Percentiles rank a stretch among this genome's conserved stretches.
Evolutionary conservation across 2,888 invertebrate species (phyloP).

Genomic region (Podabrus alpinus): DNA sequence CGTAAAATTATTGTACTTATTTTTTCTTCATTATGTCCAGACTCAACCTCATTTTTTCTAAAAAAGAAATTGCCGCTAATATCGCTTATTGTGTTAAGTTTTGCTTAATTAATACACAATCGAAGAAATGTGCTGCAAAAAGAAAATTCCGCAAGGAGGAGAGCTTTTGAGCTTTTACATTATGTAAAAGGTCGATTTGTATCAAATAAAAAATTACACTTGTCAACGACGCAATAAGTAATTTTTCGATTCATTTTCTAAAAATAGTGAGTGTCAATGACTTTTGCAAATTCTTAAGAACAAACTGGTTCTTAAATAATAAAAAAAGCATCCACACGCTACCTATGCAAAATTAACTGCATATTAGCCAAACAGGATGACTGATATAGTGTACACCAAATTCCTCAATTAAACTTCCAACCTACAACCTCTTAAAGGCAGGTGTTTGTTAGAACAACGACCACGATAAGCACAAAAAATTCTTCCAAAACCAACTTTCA

Average conservation of each 20-base stretch:
- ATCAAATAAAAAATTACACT: background rate
- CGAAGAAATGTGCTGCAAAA: background rate
- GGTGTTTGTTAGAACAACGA: slow-evolving; percentile 15
- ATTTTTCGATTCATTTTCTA: slow-evolving; percentile 1
- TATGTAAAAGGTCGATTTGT: background rate
- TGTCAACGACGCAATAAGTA: background rate
- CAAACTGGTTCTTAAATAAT: slow-evolving; percentile 9
- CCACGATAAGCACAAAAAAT: background rate
- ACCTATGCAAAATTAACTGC: slow-evolving; percentile 16
- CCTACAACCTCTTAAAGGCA: slow-evolving; percentile 3
- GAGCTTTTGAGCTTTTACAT: background rate
- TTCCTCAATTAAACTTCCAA: slow-evolving; percentile 16
- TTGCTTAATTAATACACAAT: slow-evolving; percentile 4
- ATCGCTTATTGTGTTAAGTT: slow-evolving; percentile 4
- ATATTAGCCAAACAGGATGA: slow-evolving; percentile 6
- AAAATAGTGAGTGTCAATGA: slow-evolving; percentile 11
- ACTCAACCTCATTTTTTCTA: slow-evolving; percentile 9
- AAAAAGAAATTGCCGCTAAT: slow-evolving; percentile 10
- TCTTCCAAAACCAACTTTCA: background rate
- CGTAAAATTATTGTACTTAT: background rate
- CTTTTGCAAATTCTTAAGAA: slow-evolving; percentile 12
- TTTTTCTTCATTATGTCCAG: background rate
- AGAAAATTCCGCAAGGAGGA: background rate
- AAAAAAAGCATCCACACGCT: slow-evolving; percentile 6
- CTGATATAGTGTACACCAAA: slow-evolving; percentile 10